These are phyloP conservation scores for Phalangium opilio DNA, from an alignment of 2,888 invertebrate species.

Conservation along the genomic window DNA sequence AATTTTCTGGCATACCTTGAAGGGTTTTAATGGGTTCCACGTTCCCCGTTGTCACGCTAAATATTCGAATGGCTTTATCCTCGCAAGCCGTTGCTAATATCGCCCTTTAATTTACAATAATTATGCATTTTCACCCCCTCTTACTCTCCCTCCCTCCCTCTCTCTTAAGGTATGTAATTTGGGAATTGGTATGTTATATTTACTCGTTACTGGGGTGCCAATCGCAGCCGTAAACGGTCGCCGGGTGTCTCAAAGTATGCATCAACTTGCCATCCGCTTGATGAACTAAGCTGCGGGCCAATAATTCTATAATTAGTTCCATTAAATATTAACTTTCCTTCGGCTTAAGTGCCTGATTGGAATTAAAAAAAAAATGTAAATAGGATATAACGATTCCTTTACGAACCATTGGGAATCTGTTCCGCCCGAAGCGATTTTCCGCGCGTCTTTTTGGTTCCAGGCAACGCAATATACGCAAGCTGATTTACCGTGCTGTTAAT, in stretches of 20 bases:
- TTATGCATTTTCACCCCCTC: too few species aligned
- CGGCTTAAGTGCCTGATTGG: neutral
- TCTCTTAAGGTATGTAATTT: neutral
- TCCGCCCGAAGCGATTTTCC: conserved; percentile 29
- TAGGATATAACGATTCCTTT: neutral
- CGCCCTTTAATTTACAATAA: conserved; percentile 23
- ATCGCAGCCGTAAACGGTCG: conserved; percentile 33
- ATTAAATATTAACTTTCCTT: too few species aligned
- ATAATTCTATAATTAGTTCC: neutral
- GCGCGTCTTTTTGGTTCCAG: conserved; percentile 33
- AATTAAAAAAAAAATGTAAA: neutral
- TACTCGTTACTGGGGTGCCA: conserved; percentile 34
- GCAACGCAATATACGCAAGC: conserved; percentile 29
- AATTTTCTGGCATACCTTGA: conserved; percentile 18
- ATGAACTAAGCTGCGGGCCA: conserved; percentile 27
- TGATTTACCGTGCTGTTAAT: conserved; percentile 13
- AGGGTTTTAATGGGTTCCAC: conserved; percentile 29
- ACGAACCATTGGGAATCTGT: conserved; percentile 31
- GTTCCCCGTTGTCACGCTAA: conserved; percentile 26
- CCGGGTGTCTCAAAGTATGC: conserved; percentile 32
- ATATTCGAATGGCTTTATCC: conserved; percentile 30
- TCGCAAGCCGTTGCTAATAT: conserved; percentile 34
- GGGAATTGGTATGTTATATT: neutral
- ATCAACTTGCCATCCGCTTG: conserved; percentile 29
- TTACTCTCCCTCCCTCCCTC: too few species aligned